Base-by-base conservation (phyloP, 2,888 invertebrate genomes). In the Podabrus alpinus region DNA sequence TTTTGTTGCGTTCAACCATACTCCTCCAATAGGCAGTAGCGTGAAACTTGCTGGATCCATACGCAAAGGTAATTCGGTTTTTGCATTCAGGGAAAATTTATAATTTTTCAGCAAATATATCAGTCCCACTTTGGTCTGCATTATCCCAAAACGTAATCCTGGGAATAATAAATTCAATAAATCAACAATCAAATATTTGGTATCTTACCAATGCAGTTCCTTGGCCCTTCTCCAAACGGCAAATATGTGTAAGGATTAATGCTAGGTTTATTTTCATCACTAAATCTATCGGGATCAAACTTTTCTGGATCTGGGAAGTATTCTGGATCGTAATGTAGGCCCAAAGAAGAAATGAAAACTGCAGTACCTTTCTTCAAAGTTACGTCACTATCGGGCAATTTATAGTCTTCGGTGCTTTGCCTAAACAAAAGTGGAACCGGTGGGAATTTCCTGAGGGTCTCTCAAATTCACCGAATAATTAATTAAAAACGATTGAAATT, bases 101-200 rank as follows among this genome's bases (percentile, higher is more conserved):
- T 78, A 81, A 68, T 81, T 78, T 69, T 74, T 77, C 15, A 81
- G 62, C 1, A 84, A 71, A 5, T 79, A 77, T 9, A 79, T 71
- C 11, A 85, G 70, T 9, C 83, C 85, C 1, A 85, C 80, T 78
- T 84, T 85, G 0, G 83, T 78, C 79, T 85, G 84, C 80, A 85
- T 80, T 59, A 82, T 66, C 4, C 84, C 86, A 78, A 85, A 84
- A 60, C 85, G 79, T 15, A 80, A 70, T 25, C 85, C 85, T 85
- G 68, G 66, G 81, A 80, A 17, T 1, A 66, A 17, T 60, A 45
- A 60, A 11, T 9, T 11, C 5, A 16, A 2, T 15, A n/a, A 62
- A 5, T 9, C 2, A 9, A 62, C 9, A 7, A 60, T 60, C 7
- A 17, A 16, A 62, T n/a, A 15, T 19, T 17, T 13, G 4, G 9